A percentile compares a stretch with the other conserved stretches of the same genome.
phyloP scores from a whole-genome alignment of 2,797 vertebrate species.

The Choloepus didactylus region DNA sequence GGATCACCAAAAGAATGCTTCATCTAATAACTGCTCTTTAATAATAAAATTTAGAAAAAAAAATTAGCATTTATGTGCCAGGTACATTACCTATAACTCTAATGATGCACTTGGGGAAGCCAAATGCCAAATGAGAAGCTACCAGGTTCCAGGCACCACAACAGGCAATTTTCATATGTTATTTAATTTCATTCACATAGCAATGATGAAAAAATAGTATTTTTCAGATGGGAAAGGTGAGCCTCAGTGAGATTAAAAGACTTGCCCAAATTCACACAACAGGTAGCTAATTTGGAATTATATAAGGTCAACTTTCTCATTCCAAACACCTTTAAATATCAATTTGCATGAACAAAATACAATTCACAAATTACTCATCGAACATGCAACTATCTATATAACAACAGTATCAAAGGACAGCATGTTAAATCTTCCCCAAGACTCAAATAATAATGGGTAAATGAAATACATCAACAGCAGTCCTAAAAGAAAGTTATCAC shows the following conservation, averaged over 20 bases:
- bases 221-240: constrained; percentile 33
- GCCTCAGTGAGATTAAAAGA: background rate
- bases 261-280: background rate
- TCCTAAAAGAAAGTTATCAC: background rate
- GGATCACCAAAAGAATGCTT: background rate
- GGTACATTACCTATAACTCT: background rate
- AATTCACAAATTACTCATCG: background rate
- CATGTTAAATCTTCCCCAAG: background rate
- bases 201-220: background rate
- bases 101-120: background rate
- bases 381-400: background rate
- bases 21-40: background rate
- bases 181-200: background rate
- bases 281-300: background rate
- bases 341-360: background rate
- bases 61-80: background rate
- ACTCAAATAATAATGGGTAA: background rate
- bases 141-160: background rate
- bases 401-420: background rate
- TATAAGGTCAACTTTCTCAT: background rate
- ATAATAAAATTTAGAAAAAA: background rate
- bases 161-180: background rate
- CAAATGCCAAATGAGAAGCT: background rate
- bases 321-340: background rate
- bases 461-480: background rate